Evolutionary conservation across 2,797 vertebrate genomes (phyloP).

Genomic region (Enteromius unitaeniatus): DNA sequence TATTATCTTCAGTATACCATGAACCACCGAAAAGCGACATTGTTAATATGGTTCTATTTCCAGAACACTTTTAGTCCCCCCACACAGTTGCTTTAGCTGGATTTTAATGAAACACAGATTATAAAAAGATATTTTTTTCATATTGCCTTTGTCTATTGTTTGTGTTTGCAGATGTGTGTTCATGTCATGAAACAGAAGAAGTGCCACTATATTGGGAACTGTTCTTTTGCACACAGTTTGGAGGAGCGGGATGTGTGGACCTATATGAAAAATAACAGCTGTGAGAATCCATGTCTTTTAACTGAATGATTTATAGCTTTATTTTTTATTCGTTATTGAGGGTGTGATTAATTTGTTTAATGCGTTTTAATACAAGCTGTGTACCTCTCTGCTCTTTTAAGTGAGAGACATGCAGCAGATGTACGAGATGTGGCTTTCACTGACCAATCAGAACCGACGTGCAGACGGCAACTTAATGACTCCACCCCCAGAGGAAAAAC

Average conservation of each 20-base stretch:
- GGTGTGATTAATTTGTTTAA: background rate
- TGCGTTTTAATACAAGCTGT: background rate
- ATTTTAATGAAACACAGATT: background rate
- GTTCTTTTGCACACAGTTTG: constrained; percentile 96
- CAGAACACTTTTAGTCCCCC: background rate
- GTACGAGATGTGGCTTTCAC: constrained; percentile 97
- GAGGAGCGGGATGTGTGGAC: constrained; percentile 99
- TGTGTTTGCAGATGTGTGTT: constrained; percentile 88
- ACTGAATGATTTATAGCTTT: background rate
- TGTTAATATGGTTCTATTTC: background rate
- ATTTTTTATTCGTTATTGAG: background rate
- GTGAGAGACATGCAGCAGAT: constrained; percentile 99
- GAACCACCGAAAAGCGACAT: background rate
- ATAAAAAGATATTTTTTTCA: background rate
- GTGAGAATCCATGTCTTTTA: constrained; percentile 76
- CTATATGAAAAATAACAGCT: constrained; percentile 99
- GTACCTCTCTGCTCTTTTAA: constrained; percentile 60
- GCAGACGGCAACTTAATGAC: constrained; percentile 85
- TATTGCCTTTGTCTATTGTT: background rate
- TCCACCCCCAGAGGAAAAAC: constrained; percentile 91
- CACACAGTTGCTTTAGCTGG: background rate
- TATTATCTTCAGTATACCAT: background rate
- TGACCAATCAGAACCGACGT: constrained; percentile 91
- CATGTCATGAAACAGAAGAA: constrained; percentile 98
- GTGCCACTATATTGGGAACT: constrained; percentile 98